Percentiles rank a stretch among this genome's conserved stretches.
Conservation (phyloP, 2,797 vertebrate species). For the Danio jaintianensis region DNA sequence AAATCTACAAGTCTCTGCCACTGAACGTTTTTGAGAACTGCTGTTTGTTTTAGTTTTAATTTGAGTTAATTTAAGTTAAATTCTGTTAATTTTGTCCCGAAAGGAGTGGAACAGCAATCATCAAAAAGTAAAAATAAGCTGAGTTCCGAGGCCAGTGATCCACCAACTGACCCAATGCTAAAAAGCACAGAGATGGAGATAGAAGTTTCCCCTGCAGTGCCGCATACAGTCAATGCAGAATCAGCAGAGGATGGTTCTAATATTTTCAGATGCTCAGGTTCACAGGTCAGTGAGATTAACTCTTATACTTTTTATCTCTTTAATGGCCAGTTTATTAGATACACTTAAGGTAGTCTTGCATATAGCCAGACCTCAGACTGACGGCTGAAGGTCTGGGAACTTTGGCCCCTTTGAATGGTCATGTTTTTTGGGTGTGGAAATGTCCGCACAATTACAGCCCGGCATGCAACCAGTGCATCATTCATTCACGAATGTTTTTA, state of each 20-base stretch:
- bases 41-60: no score
- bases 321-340: neutral
- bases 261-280: slow-evolving; percentile 49
- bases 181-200: slow-evolving; percentile 53
- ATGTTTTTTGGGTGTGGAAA: no score
- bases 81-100: slow-evolving; percentile 15
- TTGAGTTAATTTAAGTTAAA: no score
- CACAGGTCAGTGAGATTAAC: slow-evolving; percentile 69
- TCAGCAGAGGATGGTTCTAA: slow-evolving; percentile 59
- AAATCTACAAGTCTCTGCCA: neutral
- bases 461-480: no score
- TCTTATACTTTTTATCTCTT: neutral
- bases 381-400: no score
- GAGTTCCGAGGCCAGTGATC: slow-evolving; percentile 38
- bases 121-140: slow-evolving; percentile 69
- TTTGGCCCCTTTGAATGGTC: no score
- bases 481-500: no score
- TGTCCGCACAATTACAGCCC: no score
- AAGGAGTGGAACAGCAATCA: slow-evolving; percentile 64
- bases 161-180: slow-evolving; percentile 21
- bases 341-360: no score
- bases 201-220: slow-evolving; percentile 13
- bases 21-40: neutral
- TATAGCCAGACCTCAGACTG: no score
- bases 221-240: slow-evolving; percentile 44